These are phyloP conservation scores for Schizaphis graminum DNA, from an alignment of 2,888 invertebrate species.

Conservation along the genomic window DNA sequence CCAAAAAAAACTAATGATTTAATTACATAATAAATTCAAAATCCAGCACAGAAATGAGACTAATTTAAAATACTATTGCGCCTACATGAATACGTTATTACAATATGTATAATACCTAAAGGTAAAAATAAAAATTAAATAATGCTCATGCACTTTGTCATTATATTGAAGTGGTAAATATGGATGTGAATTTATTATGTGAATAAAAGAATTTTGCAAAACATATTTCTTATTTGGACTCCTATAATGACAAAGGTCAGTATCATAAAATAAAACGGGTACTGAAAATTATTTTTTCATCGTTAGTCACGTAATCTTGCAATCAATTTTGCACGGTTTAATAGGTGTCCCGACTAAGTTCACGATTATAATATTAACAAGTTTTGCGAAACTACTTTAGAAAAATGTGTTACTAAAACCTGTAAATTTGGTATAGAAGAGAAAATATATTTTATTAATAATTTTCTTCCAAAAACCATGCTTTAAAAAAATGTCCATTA, in stretches of 20 bases:
- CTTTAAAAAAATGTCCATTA: not conserved
- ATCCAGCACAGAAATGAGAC: too few relatives aligned
- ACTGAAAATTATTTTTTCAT: conserved; percentile 15
- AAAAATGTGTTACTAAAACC: not conserved
- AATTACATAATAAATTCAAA: too few relatives aligned
- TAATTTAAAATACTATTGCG: too few relatives aligned
- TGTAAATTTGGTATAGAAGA: not conserved
- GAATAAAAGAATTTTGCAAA: not conserved
- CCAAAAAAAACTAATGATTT: too few relatives aligned
- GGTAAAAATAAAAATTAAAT: not conserved
- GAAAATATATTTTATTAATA: not conserved
- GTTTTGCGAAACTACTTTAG: not conserved
- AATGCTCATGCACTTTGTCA: not conserved
- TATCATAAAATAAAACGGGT: not conserved
- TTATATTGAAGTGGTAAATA: not conserved
- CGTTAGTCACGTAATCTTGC: not conserved
- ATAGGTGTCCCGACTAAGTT: not conserved
- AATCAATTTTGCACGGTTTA: not conserved
- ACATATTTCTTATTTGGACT: not conserved
- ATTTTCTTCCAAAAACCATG: not conserved
- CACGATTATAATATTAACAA: conserved; percentile 7
- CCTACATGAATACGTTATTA: not conserved
- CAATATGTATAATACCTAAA: not conserved
- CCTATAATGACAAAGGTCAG: conserved; percentile 1
- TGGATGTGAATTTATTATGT: not conserved